Evolutionary conservation across 2,888 invertebrate species (phyloP).

Genomic region (Melanostoma mellinum): DNA sequence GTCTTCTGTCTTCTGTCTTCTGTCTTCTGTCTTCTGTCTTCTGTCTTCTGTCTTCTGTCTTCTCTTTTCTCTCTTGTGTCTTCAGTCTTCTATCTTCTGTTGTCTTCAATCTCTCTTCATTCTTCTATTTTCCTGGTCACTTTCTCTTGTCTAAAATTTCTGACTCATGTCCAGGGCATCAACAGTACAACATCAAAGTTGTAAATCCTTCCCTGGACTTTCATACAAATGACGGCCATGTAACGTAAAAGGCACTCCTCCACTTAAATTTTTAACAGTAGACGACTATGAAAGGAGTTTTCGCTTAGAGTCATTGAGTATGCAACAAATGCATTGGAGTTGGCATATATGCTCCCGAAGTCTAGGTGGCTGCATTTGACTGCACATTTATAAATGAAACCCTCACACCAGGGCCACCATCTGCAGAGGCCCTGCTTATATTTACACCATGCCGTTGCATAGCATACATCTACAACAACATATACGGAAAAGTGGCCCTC

Average conservation of each 20-base stretch:
- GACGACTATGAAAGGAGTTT: conserved; percentile 46
- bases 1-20: too few relatives aligned
- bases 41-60: too few relatives aligned
- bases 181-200: neutral
- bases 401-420: conserved; percentile 4
- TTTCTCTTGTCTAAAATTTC: too few relatives aligned
- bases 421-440: neutral
- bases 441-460: conserved; percentile 18
- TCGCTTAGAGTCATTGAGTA: conserved; percentile 41
- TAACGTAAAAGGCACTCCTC: conserved; percentile 31
- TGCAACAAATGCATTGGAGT: conserved; percentile 70
- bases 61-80: too few relatives aligned
- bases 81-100: too few relatives aligned
- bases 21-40: too few relatives aligned
- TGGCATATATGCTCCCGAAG: conserved; percentile 51
- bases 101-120: too few relatives aligned
- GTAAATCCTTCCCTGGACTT: neutral
- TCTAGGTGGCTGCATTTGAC: conserved; percentile 53
- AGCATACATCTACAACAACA: neutral
- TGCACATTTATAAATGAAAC: conserved; percentile 57
- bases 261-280: neutral
- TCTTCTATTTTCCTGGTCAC: too few relatives aligned
- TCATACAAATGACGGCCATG: conserved; percentile 18
- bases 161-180: too few relatives aligned
- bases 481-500: conserved; percentile 39